Evolutionary conservation across 2,797 vertebrate species (phyloP).

Genomic region (Fistularia tabacaria): DNA sequence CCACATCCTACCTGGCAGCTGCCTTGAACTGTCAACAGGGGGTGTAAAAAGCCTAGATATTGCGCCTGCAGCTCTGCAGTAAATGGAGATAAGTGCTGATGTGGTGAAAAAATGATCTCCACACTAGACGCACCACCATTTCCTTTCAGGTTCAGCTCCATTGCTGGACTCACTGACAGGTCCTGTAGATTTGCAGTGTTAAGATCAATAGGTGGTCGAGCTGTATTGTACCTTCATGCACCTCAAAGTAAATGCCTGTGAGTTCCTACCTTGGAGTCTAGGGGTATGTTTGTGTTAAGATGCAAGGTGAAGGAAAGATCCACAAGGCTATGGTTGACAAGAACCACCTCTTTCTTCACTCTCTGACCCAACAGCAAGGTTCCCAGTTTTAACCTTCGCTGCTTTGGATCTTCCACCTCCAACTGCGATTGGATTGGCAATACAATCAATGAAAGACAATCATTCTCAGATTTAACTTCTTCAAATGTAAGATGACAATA

Average conservation of each 20-base stretch:
- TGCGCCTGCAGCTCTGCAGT: slow-evolving; percentile 78
- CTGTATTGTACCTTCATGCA: background rate
- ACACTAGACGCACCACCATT: slow-evolving; percentile 68
- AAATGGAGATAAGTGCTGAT: slow-evolving; percentile 68
- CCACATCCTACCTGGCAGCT: slow-evolving; percentile 73
- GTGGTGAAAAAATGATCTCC: slow-evolving; percentile 79
- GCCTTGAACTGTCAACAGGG: slow-evolving; percentile 80
- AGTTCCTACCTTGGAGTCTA: slow-evolving; percentile 73
- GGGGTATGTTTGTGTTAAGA: slow-evolving; percentile 55
- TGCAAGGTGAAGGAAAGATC: slow-evolving; percentile 73
- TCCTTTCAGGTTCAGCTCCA: slow-evolving; percentile 71
- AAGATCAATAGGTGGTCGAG: background rate
- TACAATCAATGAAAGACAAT: too few relatives aligned
- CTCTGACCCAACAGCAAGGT: slow-evolving; percentile 74
- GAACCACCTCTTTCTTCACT: slow-evolving; percentile 69
- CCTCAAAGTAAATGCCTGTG: background rate
- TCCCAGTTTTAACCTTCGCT: slow-evolving; percentile 78
- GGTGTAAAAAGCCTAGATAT: slow-evolving; percentile 67
- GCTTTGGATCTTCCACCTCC: slow-evolving; percentile 74
- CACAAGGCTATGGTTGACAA: slow-evolving; percentile 78
- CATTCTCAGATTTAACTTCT: too few relatives aligned
- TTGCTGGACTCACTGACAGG: slow-evolving; percentile 72
- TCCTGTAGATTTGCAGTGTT: slow-evolving; percentile 60
- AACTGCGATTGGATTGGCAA: slow-evolving; percentile 59
- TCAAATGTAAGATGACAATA: too few relatives aligned